Base-by-base conservation (phyloP, 2,888 invertebrate genomes). In the Mesoligia furuncula region DNA sequence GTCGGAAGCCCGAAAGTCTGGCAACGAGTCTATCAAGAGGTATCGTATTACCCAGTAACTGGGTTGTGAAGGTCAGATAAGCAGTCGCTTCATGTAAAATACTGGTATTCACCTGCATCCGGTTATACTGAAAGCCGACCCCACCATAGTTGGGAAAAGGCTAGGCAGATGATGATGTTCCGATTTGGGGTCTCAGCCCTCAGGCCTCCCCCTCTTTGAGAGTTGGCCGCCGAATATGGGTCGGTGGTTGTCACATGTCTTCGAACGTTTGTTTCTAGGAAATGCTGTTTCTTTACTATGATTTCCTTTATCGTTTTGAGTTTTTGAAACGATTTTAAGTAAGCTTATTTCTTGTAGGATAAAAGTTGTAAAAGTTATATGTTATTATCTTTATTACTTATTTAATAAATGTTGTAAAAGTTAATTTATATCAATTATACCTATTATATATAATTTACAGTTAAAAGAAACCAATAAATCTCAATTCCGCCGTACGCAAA, bases 311-410 rank as follows among this genome's bases (percentile, higher is more conserved):
- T 1, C 9, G 54, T 24, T 54, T 54, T 24, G 24, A 24, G 24
- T 24, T 54, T 24, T 54, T 54, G 3, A 51, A 51, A 51, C 51
- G 20, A 51, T 54, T 54, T 54, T 3, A 54, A 11, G 24, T 24
- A 24, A 9, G 54, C 9, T 11, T 4, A 24, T 54, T 15, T 45
- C 24, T 24, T 54, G 24, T 11, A 3, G 24, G 2, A 24, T 51
- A 39, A 73, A 61, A 31, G 17, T 42, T 24, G 27, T 68, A 70
- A 70, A 74, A 24, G 13, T 72, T 61, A 36, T 45, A 45, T 36
- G 9, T 51, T 54, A 24, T 51, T 54, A 24, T 54, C 24, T 54
- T 24, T 9, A 54, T 9, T 9, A 54, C 54, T n/a, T 54, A n/a
- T 24, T 54, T 54, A 54, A 57, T 62, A n/a, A 64, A 73, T 31